phyloP scores from a whole-genome alignment of 2,113 vertebrate genomes.

The Vimba vimba region DNA sequence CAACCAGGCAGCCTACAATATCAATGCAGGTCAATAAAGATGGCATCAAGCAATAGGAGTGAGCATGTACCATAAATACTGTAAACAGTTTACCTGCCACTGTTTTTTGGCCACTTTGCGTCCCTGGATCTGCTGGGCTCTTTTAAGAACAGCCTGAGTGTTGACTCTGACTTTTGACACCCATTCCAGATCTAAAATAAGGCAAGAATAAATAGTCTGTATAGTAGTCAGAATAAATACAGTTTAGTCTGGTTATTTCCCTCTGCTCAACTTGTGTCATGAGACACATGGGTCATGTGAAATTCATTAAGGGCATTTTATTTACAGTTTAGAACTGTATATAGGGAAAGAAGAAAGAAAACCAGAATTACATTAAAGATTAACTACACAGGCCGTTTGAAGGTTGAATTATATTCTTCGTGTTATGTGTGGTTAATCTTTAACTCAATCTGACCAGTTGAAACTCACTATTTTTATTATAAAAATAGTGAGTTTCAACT shows the following conservation, averaged over 20 bases:
- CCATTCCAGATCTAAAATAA: slow-evolving; percentile 83
- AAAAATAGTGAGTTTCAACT: not conserved
- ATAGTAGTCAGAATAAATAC: not conserved
- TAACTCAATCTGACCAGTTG: no score
- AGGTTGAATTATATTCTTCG: not conserved
- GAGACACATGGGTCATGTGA: slow-evolving; percentile 32
- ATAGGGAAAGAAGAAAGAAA: not conserved
- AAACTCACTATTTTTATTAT: no score
- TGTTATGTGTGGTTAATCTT: no score
- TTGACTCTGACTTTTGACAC: slow-evolving; percentile 87
- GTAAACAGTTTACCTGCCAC: slow-evolving; percentile 83
- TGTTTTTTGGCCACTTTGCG: slow-evolving; percentile 83
- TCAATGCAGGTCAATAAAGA: not conserved
- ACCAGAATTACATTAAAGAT: not conserved
- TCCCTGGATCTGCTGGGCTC: slow-evolving; percentile 84
- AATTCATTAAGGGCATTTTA: slow-evolving; percentile 28
- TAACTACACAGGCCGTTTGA: not conserved
- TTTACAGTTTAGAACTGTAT: not conserved
- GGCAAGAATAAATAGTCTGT: not conserved
- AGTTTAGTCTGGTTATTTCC: not conserved
- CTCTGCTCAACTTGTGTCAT: not conserved
- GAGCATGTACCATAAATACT: not conserved
- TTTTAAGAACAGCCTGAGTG: slow-evolving; percentile 86
- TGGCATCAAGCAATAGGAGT: not conserved
- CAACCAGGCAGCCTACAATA: slow-evolving; percentile 90